Base-by-base conservation (phyloP, 2,888 invertebrate genomes). In the Scaptomyza polygonia region DNA sequence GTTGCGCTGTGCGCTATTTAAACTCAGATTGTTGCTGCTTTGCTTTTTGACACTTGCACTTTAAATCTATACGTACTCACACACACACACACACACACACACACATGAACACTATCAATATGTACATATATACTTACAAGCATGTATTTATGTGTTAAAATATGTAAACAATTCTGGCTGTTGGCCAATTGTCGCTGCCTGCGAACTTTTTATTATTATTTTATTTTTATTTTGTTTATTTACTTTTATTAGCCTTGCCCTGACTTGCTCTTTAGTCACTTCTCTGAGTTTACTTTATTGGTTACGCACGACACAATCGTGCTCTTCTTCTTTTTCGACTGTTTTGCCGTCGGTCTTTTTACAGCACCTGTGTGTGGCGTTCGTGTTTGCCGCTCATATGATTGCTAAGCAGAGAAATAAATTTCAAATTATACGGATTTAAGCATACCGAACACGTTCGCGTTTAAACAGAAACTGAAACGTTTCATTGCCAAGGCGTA, bases 291-390 rank as follows among this genome's bases (percentile, higher is more conserved):
- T 47, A 12, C 32, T 21, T 48, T 49, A 18, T 48, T 48, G 21
- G 67, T 65, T 66, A 70, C 68, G 65, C 71, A 65, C 73, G 55
- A 57, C 16, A 51, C 16, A 49, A 74, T 57, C 62, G 25, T 21
- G 16, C 30, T 52, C 59, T 32, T 39, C 40, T 43, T 54, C 2
- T 43, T 53, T 14, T 21, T 51, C 11, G 43, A 29, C 53, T 52
- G 72, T 73, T 79, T 82, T 84, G 74, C 81, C 81, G 81, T 74
- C 85, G 85, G 81, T 53, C 40, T 74, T 75, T 83, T 55, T 44
- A 58, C 69, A 77, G 48, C 49, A 25, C 66, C 72, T 72, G 59
- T 36, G 42, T 48, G 14, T n/a, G 64, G 16, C 34, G 48, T 45
- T 66, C 57, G 65, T 52, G 58, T 54, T 68, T 59, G 49, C 52